A percentile compares a stretch with the other conserved stretches of the same genome.
phyloP scores from a whole-genome alignment of 1,140 invertebrate species.

The Drosophila carrolli region DNA sequence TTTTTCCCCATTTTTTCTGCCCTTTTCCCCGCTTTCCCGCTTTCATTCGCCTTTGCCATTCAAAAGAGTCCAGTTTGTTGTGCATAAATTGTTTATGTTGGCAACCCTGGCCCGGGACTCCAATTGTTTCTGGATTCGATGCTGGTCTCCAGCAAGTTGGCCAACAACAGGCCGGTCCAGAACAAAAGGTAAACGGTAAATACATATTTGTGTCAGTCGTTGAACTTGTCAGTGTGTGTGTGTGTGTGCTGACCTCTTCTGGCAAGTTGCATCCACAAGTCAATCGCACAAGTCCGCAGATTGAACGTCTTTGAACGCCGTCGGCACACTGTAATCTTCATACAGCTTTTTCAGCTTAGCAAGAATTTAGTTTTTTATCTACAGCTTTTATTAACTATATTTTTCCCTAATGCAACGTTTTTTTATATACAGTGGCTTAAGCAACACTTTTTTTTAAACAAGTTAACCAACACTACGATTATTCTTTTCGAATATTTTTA shows the following conservation, averaged over 20 bases:
- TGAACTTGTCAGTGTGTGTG: constrained; percentile 55
- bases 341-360: too few species aligned
- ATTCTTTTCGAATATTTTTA: too few species aligned
- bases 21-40: background rate
- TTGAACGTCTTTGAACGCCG: background rate
- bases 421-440: too few species aligned
- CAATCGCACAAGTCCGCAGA: constrained; percentile 8
- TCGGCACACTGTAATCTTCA: background rate
- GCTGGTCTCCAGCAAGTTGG: constrained; percentile 22
- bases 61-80: constrained; percentile 58
- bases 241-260: constrained; percentile 39
- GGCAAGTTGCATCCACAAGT: constrained; percentile 5
- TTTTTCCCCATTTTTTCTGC: background rate
- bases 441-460: too few species aligned
- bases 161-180: constrained; percentile 16
- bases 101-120: constrained; percentile 4
- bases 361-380: too few species aligned
- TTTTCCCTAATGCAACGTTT: too few species aligned
- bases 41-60: constrained; percentile 21
- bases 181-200: constrained; percentile 56
- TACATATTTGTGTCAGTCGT: constrained; percentile 72
- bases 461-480: too few species aligned
- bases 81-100: constrained; percentile 78
- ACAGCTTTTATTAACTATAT: too few species aligned
- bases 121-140: constrained; percentile 31